Evolutionary conservation across 30 jellyfish, hydroid and myxozoan species (phyloP), one percentile per base, ranked within the genome.

Genomic region (Aurelia coerulea): DNA sequence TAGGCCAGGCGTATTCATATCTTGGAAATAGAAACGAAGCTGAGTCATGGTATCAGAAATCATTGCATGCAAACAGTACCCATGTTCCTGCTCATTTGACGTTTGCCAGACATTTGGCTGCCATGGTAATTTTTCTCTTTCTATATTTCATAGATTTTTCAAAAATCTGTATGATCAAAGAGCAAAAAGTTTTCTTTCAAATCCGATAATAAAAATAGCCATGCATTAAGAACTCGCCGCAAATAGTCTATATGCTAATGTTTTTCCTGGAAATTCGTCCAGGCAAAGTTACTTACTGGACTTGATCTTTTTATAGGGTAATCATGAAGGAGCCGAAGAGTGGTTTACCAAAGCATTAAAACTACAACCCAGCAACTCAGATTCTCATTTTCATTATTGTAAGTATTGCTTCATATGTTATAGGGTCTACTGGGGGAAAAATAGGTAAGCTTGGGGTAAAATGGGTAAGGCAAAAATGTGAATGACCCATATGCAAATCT

Each of bases 61-160:
- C 98, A 11, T 67, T 93, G 80, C 54, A 78, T 13, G 37, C 74
- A 32, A 93, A 93, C 56, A 37, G 76, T 11, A 79, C 86, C 10
- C 97, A 93, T 70, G 88, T 83, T 13, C 97, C 98, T 0, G 97
- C 97, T 5, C 90, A 88, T 50, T 67, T 93, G 59, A 79, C 98
- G 13, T 88, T 75, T 74, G 98, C 97, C 16, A 78, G 84, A 58
- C 97, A 87, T 60, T 49, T 88, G 70, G 78, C 88, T 10, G 33
- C 85, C 8, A 86, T 31, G 85, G 97, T 91, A 73, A 33, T 50
- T 12, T 46, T 46, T 46, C 56, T 9, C 1, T 46, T 8, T 46
- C 1, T 1, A 42, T 5, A 5, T 46, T 46, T 46, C 56, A 0
- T 46, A 46, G 1, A 46, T 46, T 46, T 46, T 46, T 46, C 56